phyloP scores from a whole-genome alignment of 2,113 vertebrate genomes.

The Echinops telfairi region DNA sequence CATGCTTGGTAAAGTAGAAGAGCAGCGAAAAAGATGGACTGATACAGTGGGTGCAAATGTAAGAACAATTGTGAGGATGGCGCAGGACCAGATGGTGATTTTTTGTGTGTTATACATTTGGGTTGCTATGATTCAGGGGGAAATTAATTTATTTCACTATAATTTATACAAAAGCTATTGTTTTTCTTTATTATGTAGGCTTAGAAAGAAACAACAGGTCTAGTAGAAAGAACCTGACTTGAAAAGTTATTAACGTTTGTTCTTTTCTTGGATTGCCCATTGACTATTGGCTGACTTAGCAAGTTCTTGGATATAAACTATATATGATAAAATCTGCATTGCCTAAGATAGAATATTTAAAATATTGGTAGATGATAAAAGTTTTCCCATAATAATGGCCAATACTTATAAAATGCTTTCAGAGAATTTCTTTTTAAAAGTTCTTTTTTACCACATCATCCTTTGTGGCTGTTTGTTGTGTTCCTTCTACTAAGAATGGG shows the following conservation, averaged over 20 bases:
- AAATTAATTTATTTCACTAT: background rate
- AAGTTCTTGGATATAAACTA: background rate
- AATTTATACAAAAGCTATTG: background rate
- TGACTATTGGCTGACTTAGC: background rate
- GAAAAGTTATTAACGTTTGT: background rate
- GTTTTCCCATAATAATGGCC: background rate
- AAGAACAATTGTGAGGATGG: too few species aligned
- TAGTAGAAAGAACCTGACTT: background rate
- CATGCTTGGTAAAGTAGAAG: too few species aligned
- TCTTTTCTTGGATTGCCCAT: background rate
- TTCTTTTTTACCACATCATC: background rate
- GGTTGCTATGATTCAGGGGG: background rate
- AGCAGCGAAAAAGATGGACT: too few species aligned
- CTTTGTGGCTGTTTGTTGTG: background rate
- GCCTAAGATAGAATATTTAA: background rate
- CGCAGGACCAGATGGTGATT: too few species aligned
- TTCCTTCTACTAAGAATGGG: background rate
- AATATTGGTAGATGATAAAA: background rate
- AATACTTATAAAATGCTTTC: background rate
- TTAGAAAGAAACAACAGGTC: background rate
- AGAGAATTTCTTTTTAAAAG: background rate
- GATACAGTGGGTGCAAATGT: too few species aligned
- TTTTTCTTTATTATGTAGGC: background rate
- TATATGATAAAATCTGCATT: background rate
- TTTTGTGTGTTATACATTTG: too few species aligned